Evolutionary conservation across 2,113 vertebrate genomes (phyloP).

Genomic region (Andinoacara biseriatus): DNA sequence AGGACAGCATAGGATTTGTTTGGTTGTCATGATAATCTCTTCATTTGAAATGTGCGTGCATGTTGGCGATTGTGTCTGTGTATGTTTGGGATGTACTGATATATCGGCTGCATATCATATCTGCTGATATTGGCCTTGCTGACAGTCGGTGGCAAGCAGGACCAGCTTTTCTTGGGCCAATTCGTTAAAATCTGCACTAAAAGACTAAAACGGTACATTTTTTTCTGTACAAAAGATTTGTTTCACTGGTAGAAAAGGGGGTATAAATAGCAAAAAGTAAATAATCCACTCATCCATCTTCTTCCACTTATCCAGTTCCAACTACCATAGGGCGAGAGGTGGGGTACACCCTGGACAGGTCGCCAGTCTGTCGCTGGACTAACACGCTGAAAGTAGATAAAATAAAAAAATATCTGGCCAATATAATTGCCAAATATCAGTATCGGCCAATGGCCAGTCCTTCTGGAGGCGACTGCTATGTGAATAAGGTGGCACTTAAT

Average conservation of each 20-base stretch:
- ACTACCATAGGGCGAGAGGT: too few species aligned
- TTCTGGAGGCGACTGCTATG: too few species aligned
- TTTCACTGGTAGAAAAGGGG: not conserved
- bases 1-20: slow-evolving; percentile 73
- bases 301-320: too few species aligned
- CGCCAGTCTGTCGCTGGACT: too few species aligned
- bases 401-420: not conserved
- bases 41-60: slow-evolving; percentile 31
- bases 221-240: not conserved
- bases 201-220: not conserved
- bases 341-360: too few species aligned
- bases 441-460: not conserved
- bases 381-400: too few species aligned
- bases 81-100: not conserved
- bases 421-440: not conserved
- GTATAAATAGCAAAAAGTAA: not conserved
- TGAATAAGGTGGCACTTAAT: not conserved
- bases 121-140: not conserved
- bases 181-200: not conserved
- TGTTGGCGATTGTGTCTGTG: slow-evolving; percentile 14
- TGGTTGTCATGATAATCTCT: slow-evolving; percentile 71
- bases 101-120: not conserved
- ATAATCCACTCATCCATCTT: too few species aligned
- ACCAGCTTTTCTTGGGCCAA: not conserved
- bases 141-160: not conserved